A percentile compares a stretch with the other conserved stretches of the same genome.
phyloP scores from a whole-genome alignment of 2,888 invertebrate genomes.

The Pogonocherus hispidulus region DNA sequence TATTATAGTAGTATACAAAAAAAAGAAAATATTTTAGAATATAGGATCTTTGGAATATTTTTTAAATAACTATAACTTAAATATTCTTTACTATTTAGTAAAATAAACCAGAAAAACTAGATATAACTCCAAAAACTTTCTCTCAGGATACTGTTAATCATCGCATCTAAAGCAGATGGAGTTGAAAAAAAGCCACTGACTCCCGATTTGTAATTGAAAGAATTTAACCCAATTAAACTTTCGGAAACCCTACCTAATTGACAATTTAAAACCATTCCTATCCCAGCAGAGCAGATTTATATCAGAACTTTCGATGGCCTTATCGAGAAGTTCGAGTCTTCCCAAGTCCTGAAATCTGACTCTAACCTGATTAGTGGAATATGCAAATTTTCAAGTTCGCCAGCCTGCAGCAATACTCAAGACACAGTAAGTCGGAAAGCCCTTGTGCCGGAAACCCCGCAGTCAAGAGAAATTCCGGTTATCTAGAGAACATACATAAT shows the following conservation, averaged over 20 bases:
- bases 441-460: constrained; percentile 17
- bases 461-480: constrained; percentile 12
- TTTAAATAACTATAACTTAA: no score
- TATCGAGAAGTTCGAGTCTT: constrained; percentile 20
- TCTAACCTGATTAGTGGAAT: constrained; percentile 23
- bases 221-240: constrained; percentile 10
- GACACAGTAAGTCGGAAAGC: constrained; percentile 8
- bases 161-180: no score
- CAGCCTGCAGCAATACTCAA: constrained; percentile 22
- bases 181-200: no score
- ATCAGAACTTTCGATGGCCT: constrained; percentile 22
- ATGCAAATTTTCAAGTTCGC: constrained; percentile 30
- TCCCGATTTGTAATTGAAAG: constrained; percentile 1
- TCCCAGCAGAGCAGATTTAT: constrained; percentile 12
- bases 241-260: constrained; percentile 2
- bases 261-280: not conserved
- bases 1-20: no score
- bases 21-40: no score
- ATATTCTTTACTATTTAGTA: no score
- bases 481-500: constrained; percentile 15
- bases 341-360: constrained; percentile 11
- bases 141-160: no score
- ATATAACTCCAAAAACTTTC: no score
- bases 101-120: no score
- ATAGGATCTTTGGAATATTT: no score